A percentile compares a stretch with the other conserved stretches of the same genome.
These are phyloP conservation scores for Aphelocoma coerulescens DNA, from an alignment of 2,113 vertebrate species.

Conservation along the genomic window DNA sequence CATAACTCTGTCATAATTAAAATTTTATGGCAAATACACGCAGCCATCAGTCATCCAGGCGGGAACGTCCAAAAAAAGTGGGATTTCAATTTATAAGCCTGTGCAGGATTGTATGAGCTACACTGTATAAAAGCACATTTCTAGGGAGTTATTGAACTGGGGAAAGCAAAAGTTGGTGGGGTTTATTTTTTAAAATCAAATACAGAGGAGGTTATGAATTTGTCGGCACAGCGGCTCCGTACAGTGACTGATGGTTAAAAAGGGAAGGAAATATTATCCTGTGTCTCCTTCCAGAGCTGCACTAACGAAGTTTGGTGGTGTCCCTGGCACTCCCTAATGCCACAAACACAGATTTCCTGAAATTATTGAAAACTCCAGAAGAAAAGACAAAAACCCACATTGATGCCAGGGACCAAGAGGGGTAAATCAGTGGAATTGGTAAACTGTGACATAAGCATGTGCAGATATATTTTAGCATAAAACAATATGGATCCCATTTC, in stretches of 20 bases:
- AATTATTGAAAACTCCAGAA: slow-evolving; percentile 24
- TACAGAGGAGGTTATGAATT: neutral
- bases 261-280: slow-evolving; percentile 24
- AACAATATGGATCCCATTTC: slow-evolving; percentile 6
- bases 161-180: neutral
- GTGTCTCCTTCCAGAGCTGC: neutral
- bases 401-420: neutral
- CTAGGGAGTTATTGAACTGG: neutral
- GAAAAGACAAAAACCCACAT: neutral
- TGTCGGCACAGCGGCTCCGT: neutral
- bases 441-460: neutral
- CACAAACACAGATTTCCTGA: slow-evolving; percentile 24
- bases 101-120: neutral
- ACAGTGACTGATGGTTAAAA: neutral
- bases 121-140: neutral
- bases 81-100: neutral
- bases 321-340: neutral
- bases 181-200: neutral
- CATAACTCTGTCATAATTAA: slow-evolving; percentile 24
- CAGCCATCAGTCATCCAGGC: neutral
- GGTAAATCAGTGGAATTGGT: neutral
- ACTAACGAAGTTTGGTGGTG: neutral
- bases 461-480: slow-evolving; percentile 6
- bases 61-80: neutral
- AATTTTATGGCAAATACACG: slow-evolving; percentile 14